These are phyloP conservation scores for Heliconius hortense DNA, from an alignment of 2,888 invertebrate species.

Conservation along the genomic window DNA sequence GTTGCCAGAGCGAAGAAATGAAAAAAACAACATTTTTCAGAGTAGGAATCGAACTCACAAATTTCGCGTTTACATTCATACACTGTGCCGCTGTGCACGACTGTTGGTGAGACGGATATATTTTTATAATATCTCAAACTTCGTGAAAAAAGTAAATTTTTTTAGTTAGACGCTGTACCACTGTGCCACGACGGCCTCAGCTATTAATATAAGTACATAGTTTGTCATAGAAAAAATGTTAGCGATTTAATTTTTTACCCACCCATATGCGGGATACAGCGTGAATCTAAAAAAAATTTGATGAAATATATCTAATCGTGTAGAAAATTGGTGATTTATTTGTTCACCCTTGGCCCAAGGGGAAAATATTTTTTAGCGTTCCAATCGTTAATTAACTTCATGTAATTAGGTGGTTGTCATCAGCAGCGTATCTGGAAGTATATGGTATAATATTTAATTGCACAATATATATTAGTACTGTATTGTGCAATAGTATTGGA, in stretches of 20 bases:
- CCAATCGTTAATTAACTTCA: constrained; percentile 15
- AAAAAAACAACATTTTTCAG: background rate
- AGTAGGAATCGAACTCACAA: background rate
- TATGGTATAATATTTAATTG: background rate
- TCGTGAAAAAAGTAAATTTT: no score
- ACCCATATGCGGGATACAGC: background rate
- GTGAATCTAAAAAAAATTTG: no score
- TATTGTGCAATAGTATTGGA: no score
- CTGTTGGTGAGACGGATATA: background rate
- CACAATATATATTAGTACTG: background rate
- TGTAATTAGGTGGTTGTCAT: constrained; percentile 33
- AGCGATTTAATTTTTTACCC: background rate
- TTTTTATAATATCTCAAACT: no score
- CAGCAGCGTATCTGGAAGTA: constrained; percentile 25
- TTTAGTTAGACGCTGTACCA: no score
- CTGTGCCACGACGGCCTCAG: no score
- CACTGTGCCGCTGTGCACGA: background rate
- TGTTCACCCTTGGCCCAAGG: background rate
- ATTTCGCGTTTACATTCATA: background rate
- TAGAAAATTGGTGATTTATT: background rate
- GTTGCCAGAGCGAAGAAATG: background rate
- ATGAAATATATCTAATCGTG: background rate
- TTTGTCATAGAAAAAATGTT: no score
- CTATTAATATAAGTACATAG: no score
- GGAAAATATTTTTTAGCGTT: background rate